These are phyloP conservation scores for Aegithalos caudatus DNA, from an alignment of 2,113 vertebrate species.

Conservation along the genomic window DNA sequence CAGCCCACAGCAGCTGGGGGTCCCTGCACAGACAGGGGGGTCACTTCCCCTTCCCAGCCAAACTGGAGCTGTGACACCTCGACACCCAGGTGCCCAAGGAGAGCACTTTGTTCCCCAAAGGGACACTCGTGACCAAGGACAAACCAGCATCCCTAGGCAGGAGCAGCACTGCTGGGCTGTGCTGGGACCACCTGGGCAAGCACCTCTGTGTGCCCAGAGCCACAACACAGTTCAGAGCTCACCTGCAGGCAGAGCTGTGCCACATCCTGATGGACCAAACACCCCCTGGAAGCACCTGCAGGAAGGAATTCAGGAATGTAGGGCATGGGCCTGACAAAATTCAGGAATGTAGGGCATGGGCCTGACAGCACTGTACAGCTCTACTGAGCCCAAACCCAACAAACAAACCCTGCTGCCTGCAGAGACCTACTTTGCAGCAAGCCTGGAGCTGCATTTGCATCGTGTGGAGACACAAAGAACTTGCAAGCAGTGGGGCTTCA, in stretches of 20 bases:
- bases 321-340: fast-evolving
- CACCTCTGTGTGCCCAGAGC: background rate
- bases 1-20: fast-evolving
- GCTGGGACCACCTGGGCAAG: background rate
- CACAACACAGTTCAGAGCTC: fast-evolving
- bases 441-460: background rate
- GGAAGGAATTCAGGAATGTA: background rate
- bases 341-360: fast-evolving
- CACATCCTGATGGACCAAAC: no score
- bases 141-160: fast-evolving
- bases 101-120: background rate
- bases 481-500: background rate
- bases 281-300: background rate
- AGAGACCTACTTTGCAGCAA: background rate
- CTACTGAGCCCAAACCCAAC: background rate
- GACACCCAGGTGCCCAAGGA: fast-evolving
- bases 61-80: fast-evolving
- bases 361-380: background rate
- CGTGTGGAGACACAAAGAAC: background rate
- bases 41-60: background rate
- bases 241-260: fast-evolving
- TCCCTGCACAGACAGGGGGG: fast-evolving
- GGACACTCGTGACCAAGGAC: fast-evolving
- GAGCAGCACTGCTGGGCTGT: fast-evolving
- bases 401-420: fast-evolving